phyloP scores from a whole-genome alignment of 2,888 invertebrate genomes.

The Drosophila sordidapex region DNA sequence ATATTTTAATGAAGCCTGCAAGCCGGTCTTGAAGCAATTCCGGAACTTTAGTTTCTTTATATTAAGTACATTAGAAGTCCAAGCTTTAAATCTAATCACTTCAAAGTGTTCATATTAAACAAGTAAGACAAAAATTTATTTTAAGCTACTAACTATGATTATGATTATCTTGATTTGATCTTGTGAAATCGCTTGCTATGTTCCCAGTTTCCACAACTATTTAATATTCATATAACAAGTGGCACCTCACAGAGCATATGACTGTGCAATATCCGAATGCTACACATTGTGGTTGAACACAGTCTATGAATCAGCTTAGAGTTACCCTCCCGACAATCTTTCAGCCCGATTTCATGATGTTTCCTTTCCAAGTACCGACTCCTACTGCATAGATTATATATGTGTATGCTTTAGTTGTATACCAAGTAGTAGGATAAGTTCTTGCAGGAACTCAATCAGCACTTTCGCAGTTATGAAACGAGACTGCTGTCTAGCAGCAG shows the following conservation, averaged over 20 bases:
- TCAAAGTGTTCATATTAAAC: not conserved
- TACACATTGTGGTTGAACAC: not conserved
- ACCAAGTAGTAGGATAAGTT: constrained; percentile 44
- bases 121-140: not conserved
- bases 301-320: constrained; percentile 8
- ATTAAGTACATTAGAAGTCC: not conserved
- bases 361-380: constrained; percentile 17
- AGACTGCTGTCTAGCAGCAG: constrained; percentile 19
- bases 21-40: not conserved
- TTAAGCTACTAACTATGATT: not conserved
- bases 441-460: constrained; percentile 62
- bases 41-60: not conserved
- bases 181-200: not conserved
- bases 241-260: not conserved
- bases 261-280: not conserved
- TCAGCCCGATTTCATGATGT: constrained; percentile 46
- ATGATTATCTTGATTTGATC: not conserved
- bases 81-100: not conserved
- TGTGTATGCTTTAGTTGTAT: constrained; percentile 6
- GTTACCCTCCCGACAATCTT: constrained; percentile 13
- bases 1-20: not conserved
- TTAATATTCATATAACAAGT: not conserved
- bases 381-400: not conserved
- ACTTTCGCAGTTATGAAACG: constrained; percentile 58
- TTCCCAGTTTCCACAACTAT: not conserved